A percentile compares a stretch with the other conserved stretches of the same genome.
Evolutionary conservation across 2,113 vertebrate genomes (phyloP).

Genomic region (Pterocles gutturalis): DNA sequence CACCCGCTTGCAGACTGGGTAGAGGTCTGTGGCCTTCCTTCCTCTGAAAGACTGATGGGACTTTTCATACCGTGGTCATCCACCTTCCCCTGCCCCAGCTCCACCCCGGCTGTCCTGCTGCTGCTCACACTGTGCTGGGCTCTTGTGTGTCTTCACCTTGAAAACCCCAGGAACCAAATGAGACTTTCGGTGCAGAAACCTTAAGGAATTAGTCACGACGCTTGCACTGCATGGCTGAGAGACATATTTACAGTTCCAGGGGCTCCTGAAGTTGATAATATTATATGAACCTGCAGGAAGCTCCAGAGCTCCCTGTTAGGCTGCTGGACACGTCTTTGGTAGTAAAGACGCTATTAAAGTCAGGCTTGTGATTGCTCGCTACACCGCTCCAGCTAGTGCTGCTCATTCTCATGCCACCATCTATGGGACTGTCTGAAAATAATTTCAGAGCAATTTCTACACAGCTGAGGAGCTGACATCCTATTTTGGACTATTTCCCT

Average conservation of each 20-base stretch:
- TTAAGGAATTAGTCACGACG: neutral
- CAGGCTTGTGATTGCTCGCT: neutral
- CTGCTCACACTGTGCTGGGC: rapidly evolving
- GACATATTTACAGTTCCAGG: neutral
- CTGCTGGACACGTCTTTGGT: neutral
- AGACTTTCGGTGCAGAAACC: neutral
- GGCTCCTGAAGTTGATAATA: neutral
- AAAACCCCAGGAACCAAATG: neutral
- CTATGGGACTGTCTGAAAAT: slow-evolving; percentile 1
- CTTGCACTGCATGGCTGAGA: neutral
- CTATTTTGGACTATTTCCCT: neutral
- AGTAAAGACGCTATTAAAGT: neutral
- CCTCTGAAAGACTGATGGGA: neutral
- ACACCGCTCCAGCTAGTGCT: neutral
- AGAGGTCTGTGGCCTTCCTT: neutral
- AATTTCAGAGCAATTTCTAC: neutral
- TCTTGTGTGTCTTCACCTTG: neutral
- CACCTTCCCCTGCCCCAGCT: neutral
- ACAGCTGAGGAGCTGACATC: neutral
- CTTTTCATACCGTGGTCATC: neutral
- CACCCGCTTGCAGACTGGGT: neutral
- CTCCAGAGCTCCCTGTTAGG: neutral
- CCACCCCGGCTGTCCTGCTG: neutral
- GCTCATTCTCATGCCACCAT: neutral
- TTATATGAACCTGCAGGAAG: neutral